A percentile compares a stretch with the other conserved stretches of the same genome.
phyloP scores from a whole-genome alignment of 2,888 invertebrate genomes.

The Ephialtes manifestator region DNA sequence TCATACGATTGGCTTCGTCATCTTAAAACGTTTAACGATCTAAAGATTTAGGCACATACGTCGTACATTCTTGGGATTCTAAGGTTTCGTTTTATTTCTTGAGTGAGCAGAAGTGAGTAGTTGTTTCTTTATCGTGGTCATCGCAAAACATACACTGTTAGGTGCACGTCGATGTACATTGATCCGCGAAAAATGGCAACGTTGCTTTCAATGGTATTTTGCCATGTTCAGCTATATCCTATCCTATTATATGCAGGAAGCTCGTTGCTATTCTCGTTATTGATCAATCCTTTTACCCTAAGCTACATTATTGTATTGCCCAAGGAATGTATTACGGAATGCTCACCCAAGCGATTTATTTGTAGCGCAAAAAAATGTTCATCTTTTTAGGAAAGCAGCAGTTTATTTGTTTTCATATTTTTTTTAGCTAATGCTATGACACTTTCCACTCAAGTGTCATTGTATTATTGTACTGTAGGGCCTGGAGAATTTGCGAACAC shows the following conservation, averaged over 20 bases:
- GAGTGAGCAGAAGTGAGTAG: neutral
- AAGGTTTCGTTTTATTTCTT: neutral
- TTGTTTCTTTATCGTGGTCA: neutral
- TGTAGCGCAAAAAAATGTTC: neutral
- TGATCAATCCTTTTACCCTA: conserved; percentile 63
- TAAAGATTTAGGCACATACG: conserved; percentile 15
- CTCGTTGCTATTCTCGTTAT: conserved; percentile 64
- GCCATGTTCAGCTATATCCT: conserved; percentile 42
- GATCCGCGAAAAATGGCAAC: conserved; percentile 47
- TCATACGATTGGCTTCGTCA: conserved; percentile 33
- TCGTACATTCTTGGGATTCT: conserved; percentile 16
- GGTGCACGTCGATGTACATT: neutral
- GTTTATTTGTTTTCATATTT: neutral
- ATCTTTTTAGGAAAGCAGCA: neutral
- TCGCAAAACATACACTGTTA: neutral
- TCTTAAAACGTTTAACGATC: conserved; percentile 14
- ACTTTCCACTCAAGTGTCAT: neutral
- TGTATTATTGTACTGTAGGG: neutral
- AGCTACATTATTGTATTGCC: conserved; percentile 42
- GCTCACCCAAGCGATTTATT: neutral
- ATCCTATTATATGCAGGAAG: conserved; percentile 64
- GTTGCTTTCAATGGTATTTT: conserved; percentile 31
- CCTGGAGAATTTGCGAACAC: neutral
- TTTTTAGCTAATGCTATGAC: neutral
- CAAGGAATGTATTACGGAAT: conserved; percentile 30